These are phyloP conservation scores for Peromyscus attwateri DNA, from an alignment of 2,797 vertebrate genomes.

Conservation along the genomic window DNA sequence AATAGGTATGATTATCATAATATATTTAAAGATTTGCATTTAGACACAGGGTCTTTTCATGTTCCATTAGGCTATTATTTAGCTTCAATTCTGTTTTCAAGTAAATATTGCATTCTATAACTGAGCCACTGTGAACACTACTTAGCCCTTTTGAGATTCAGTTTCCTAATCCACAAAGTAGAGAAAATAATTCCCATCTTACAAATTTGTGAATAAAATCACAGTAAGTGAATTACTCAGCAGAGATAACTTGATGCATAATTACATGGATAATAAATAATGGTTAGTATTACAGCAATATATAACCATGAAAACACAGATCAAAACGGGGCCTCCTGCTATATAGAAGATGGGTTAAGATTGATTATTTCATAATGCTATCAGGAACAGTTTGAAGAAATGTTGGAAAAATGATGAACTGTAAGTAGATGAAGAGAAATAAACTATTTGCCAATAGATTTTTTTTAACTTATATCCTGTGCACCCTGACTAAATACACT, in stretches of 20 bases:
- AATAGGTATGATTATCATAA: neutral
- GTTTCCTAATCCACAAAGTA: neutral
- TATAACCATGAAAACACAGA: neutral
- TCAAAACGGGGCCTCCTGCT: neutral
- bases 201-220: neutral
- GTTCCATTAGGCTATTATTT: neutral
- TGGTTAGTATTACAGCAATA: neutral
- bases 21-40: neutral
- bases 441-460: neutral
- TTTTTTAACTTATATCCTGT: neutral
- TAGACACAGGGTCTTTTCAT: neutral
- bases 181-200: neutral
- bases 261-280: neutral
- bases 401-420: neutral
- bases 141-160: neutral
- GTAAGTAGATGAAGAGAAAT: neutral
- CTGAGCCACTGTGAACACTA: neutral
- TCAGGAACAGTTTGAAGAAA: neutral
- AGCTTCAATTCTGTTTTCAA: neutral
- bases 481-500: neutral
- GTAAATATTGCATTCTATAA: neutral
- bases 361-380: neutral
- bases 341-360: neutral
- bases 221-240: neutral
- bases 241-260: neutral